Evolutionary conservation across 2,797 vertebrate genomes (phyloP), one percentile per base, ranked within the genome.

Genomic region (Basileuterus tristriatus): DNA sequence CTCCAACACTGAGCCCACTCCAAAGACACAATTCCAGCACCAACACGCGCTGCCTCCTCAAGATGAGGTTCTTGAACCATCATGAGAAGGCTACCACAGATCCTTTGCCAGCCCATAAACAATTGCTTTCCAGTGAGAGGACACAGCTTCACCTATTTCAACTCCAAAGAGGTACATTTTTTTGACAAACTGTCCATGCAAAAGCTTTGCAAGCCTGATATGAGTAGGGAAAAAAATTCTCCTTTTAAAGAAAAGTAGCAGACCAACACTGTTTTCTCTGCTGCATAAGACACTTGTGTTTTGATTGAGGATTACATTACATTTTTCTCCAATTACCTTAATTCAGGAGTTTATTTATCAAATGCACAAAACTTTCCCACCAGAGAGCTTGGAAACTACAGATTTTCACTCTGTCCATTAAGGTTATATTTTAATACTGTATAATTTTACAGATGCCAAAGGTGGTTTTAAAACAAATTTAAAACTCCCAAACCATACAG

Each of bases 331-430:
- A 95, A 50, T 92, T 93, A 94, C 46, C 26, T 68, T 80, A 59
- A 75, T 95, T 89, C 71, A 75, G 78, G 84, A 95, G 94, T 65
- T 36, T 91, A 69, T 95, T 97, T 87, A 94, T 94, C 82, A 96
- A 90, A 71, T 50, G 63, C 4, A 20, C 91, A 94, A 52, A 96
- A 89, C 50, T 91, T 96, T 93, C 80, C 83, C 91, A 96, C 41
- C 79, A 96, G 69, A 96, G 94, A 96, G 88, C 83, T 95, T 97
- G 95, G 93, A 96, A 91, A 94, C 53, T 16, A 97, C 94, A 96
- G 52, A 47, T 93, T 93, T 97, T 97, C 84, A 89, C 77, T 97
- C 93, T 83, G 37, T 84, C 67, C 83, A 85, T 93, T 96, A 96
- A 90, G 60, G 79, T 89, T 97, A 98, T 91, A 92, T 95, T 97